Evolutionary conservation across 1,140 invertebrate genomes (phyloP), one percentile per base, ranked within the genome.

Genomic region (Leucophenga varia): DNA sequence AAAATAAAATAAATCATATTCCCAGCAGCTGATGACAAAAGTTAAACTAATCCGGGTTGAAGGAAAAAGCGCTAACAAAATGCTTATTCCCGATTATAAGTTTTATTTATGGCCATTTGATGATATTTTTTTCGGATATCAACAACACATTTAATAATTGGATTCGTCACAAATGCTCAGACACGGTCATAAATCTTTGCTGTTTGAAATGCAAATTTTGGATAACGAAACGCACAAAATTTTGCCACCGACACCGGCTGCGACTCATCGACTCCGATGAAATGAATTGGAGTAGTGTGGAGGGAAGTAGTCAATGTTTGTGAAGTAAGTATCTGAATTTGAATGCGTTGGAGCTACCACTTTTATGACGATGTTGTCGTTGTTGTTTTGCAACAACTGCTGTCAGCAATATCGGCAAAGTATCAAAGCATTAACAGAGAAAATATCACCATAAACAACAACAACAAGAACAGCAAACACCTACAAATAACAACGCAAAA

Each of bases 61-160:
- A 25, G 5, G 22, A 25, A 10, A 5, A 25, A 25, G 22, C 22
- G 22, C 22, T 10, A 25, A 68, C 63, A 65, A 65, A 65, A 65
- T 63, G 63, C 64, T 65, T 65, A 65, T 68, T 63, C 63, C 64
- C 56, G 50, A 57, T 65, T 65, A 59, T 65, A 59, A 59, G 49
- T 55, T 56, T 65, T 65, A 65, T 65, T 68, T 65, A 65, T 65
- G 64, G 50, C 53, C 63, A 67, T 65, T 65, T 65, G 63, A 65
- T 65, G 64, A 63, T 5, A 25, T 25, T 25, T 25, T 25, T 25
- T 25, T 25, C 22, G 22, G 22, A 10, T 10, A 25, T 25, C 22
- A 25, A 25, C 22, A 5, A 6, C 5, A 10, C 10, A 6, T 25
- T 25, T 25, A 25, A 25, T 25, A 65, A 65, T 65, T 65, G 63